Evolutionary conservation across 2,797 vertebrate species (phyloP).

Genomic region (Thunnus albacares): DNA sequence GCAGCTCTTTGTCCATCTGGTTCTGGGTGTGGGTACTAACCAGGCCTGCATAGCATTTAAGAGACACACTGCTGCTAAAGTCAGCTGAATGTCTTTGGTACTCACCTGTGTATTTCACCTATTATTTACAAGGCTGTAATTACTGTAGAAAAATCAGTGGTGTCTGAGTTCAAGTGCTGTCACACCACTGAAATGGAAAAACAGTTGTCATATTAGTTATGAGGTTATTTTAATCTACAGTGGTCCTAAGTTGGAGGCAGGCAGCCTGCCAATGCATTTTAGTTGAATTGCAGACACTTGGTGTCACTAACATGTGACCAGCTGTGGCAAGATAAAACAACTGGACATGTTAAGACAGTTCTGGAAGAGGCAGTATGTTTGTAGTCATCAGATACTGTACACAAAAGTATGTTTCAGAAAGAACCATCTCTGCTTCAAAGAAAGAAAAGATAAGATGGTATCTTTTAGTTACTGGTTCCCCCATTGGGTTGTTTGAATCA

Average conservation of each 20-base stretch:
- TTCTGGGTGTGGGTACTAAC: constrained; percentile 48
- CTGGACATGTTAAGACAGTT: neutral
- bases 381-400: neutral
- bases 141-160: neutral
- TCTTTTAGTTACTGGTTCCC: neutral
- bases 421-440: neutral
- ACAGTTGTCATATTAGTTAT: neutral
- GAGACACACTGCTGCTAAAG: constrained; percentile 11
- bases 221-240: constrained; percentile 10
- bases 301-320: constrained; percentile 17
- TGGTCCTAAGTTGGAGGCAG: neutral
- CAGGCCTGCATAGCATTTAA: constrained; percentile 21
- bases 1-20: constrained; percentile 65
- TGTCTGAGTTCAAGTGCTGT: neutral
- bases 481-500: constrained; percentile 3
- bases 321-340: constrained; percentile 14
- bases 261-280: neutral
- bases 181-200: constrained; percentile 5
- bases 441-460: neutral
- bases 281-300: neutral
- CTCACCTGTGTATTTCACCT: constrained; percentile 20
- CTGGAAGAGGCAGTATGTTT: neutral
- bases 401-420: neutral
- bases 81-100: neutral
- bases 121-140: constrained; percentile 24